Evolutionary conservation across 2,888 invertebrate species (phyloP).

Genomic region (Melinaea marsaeus): DNA sequence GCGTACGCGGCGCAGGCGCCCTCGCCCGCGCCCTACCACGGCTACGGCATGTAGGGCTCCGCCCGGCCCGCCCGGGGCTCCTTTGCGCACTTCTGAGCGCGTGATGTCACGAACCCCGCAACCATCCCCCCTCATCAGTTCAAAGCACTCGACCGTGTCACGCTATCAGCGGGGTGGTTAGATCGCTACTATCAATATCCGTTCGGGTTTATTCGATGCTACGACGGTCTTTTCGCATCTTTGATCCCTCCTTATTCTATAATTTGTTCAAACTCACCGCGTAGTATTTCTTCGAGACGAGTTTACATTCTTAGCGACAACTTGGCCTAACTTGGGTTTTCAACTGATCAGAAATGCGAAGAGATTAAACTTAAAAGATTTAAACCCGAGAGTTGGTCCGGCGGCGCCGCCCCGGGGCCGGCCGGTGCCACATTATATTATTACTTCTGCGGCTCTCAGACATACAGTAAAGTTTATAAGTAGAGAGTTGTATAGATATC

Average conservation of each 20-base stretch:
- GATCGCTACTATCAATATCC: not conserved
- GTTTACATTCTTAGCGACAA: slow-evolving; percentile 24
- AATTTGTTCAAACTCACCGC: slow-evolving; percentile 17
- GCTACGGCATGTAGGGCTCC: slow-evolving; percentile 74
- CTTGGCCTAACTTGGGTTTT: slow-evolving; percentile 32
- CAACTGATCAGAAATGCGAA: slow-evolving; percentile 47
- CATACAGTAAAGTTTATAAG: slow-evolving; percentile 55
- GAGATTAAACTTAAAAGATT: slow-evolving; percentile 34
- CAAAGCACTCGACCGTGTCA: too few relatives aligned
- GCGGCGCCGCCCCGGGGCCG: slow-evolving; percentile 38
- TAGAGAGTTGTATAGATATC: slow-evolving; percentile 46
- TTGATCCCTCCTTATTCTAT: slow-evolving; percentile 26
- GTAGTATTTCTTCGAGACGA: slow-evolving; percentile 26
- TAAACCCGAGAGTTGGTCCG: too few relatives aligned
- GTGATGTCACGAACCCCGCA: slow-evolving; percentile 7
- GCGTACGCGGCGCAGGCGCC: slow-evolving; percentile 75
- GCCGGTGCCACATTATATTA: slow-evolving; percentile 63
- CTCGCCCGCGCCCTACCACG: slow-evolving; percentile 75
- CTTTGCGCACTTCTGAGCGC: slow-evolving; percentile 43
- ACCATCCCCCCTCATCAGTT: too few relatives aligned
- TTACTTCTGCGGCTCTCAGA: slow-evolving; percentile 58
- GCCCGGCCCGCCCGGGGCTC: slow-evolving; percentile 42
- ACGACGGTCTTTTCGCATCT: slow-evolving; percentile 42
- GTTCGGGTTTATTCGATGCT: slow-evolving; percentile 4
- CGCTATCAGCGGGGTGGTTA: too few relatives aligned